Evolutionary conservation across 2,888 invertebrate genomes (phyloP).

Genomic region (Clepsis dumicolana): DNA sequence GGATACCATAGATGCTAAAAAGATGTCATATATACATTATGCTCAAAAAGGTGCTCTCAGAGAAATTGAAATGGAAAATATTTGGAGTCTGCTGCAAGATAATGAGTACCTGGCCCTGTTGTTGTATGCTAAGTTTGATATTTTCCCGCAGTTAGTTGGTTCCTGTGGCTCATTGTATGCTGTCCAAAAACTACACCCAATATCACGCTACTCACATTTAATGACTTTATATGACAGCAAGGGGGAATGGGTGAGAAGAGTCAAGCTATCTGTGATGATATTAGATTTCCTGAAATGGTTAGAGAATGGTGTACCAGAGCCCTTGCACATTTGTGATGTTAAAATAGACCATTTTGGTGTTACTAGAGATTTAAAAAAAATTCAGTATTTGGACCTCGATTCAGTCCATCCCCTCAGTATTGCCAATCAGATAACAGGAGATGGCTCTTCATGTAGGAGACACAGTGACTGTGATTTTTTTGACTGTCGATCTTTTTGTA

Average conservation of each 20-base stretch:
- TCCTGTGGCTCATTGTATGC: slow-evolving; percentile 89
- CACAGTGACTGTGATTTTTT: slow-evolving; percentile 89
- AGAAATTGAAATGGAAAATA: slow-evolving; percentile 85
- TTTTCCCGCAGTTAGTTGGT: slow-evolving; percentile 88
- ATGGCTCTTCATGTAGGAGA: slow-evolving; percentile 77
- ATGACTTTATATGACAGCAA: slow-evolving; percentile 81
- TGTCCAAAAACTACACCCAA: slow-evolving; percentile 87
- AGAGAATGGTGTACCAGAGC: slow-evolving; percentile 86
- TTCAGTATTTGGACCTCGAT: slow-evolving; percentile 89
- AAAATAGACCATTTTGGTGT: slow-evolving; percentile 89
- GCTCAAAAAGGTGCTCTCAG: slow-evolving; percentile 68
- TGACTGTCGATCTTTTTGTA: slow-evolving; percentile 88
- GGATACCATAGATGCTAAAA: slow-evolving; percentile 75
- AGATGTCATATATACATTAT: slow-evolving; percentile 75
- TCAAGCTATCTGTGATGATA: slow-evolving; percentile 86
- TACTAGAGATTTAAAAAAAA: slow-evolving; percentile 75
- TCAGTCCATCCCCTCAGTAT: slow-evolving; percentile 86
- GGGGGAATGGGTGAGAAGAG: slow-evolving; percentile 85
- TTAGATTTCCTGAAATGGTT: slow-evolving; percentile 87
- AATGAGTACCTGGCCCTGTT: slow-evolving; percentile 88
- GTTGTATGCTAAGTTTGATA: slow-evolving; percentile 85
- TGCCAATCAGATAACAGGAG: slow-evolving; percentile 77
- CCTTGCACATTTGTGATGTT: slow-evolving; percentile 89
- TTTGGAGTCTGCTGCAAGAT: slow-evolving; percentile 88
- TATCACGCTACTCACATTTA: slow-evolving; percentile 81